Evolutionary conservation across 2,113 vertebrate genomes (phyloP).

Genomic region (Ptilonorhynchus violaceus): DNA sequence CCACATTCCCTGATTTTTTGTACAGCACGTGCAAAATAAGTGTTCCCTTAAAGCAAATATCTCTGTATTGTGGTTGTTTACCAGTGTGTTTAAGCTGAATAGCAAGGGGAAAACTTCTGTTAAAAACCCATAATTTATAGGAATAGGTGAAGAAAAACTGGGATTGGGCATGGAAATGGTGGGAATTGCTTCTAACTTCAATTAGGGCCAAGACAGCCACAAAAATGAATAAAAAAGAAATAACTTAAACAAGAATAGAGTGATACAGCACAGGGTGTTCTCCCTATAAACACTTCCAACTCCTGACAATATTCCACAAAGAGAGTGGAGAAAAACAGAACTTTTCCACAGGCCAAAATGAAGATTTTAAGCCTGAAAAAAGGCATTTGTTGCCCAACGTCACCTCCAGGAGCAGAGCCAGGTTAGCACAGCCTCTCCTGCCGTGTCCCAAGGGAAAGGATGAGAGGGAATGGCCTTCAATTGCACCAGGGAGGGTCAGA

Average conservation of each 20-base stretch:
- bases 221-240: not conserved
- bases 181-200: not conserved
- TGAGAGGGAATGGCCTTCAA: not conserved
- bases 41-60: rapidly evolving
- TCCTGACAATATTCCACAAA: not conserved
- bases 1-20: not conserved
- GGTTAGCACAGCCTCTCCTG: not conserved
- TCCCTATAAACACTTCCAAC: not conserved
- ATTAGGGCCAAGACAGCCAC: not conserved
- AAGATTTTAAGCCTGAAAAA: not conserved
- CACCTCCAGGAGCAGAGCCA: not conserved
- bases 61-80: not conserved
- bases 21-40: not conserved
- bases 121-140: not conserved
- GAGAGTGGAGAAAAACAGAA: not conserved
- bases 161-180: not conserved
- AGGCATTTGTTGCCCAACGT: not conserved
- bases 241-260: not conserved
- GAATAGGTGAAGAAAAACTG: not conserved
- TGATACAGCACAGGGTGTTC: not conserved
- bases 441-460: rapidly evolving
- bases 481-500: not conserved
- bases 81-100: not conserved
- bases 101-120: not conserved
- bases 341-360: not conserved